Conservation (phyloP, 2,113 vertebrate genomes). For the Myxocyprinus asiaticus region DNA sequence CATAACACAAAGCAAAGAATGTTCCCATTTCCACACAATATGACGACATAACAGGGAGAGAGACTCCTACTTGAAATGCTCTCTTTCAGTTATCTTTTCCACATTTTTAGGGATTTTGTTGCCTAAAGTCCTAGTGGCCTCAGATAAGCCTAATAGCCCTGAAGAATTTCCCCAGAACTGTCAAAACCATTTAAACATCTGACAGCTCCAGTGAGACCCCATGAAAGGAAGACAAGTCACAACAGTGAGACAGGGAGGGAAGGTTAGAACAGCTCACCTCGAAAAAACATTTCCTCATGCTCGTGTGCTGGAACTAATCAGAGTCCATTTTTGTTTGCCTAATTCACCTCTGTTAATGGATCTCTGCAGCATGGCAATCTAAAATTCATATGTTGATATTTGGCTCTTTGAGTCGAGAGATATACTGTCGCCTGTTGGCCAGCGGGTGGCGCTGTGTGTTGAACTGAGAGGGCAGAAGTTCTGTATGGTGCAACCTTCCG, state of each 20-base stretch:
- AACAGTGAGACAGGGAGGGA: slow-evolving; percentile 9
- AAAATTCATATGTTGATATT: neutral
- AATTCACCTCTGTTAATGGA: too few species aligned
- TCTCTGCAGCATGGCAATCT: neutral
- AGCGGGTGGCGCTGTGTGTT: slow-evolving; percentile 30
- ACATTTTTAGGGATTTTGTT: slow-evolving; percentile 36
- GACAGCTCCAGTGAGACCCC: slow-evolving; percentile 11
- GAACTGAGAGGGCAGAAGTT: neutral
- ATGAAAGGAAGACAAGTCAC: slow-evolving; percentile 34
- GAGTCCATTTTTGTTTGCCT: too few species aligned
- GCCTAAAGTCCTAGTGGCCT: slow-evolving; percentile 17
- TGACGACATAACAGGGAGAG: neutral
- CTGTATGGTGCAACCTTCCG: neutral
- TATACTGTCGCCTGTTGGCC: neutral
- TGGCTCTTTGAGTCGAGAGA: neutral
- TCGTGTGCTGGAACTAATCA: too few species aligned
- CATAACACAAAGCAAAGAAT: too few species aligned
- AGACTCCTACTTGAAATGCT: neutral
- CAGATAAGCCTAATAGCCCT: slow-evolving; percentile 35
- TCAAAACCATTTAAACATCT: slow-evolving; percentile 45
- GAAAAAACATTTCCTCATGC: neutral
- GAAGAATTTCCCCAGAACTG: slow-evolving; percentile 41
- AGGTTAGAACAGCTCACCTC: neutral
- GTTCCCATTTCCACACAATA: too few species aligned
- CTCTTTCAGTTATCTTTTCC: neutral